These are phyloP conservation scores for Martes martes DNA, from an alignment of 2,113 vertebrate species.

Conservation along the genomic window DNA sequence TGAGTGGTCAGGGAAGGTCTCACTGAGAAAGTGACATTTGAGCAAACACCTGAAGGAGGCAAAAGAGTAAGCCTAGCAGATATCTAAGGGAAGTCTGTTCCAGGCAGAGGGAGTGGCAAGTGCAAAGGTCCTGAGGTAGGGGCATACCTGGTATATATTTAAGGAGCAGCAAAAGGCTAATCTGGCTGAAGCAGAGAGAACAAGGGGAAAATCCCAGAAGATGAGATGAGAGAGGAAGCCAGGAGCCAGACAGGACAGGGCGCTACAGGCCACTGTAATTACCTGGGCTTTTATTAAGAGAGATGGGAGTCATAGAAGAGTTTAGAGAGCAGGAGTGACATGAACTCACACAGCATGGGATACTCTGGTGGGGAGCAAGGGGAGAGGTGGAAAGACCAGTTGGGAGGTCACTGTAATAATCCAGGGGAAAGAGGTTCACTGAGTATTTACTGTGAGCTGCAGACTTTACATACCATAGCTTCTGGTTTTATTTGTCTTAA, in stretches of 20 bases:
- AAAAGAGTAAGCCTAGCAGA: neutral
- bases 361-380: neutral
- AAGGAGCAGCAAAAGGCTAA: neutral
- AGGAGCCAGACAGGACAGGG: neutral
- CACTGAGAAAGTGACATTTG: neutral
- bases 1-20: neutral
- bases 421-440: neutral
- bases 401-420: neutral
- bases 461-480: neutral
- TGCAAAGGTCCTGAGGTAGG: neutral
- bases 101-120: neutral
- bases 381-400: neutral
- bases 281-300: neutral
- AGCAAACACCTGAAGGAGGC: neutral
- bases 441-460: accelerated
- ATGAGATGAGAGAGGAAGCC: neutral
- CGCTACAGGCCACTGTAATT: accelerated
- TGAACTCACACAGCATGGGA: too few relatives aligned
- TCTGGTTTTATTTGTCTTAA: neutral
- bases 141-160: neutral
- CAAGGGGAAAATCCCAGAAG: neutral
- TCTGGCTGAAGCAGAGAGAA: neutral
- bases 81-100: neutral
- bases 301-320: neutral
- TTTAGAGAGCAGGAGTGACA: neutral